phyloP scores from a whole-genome alignment of 2,888 invertebrate species.

The Dryococelus australis region DNA sequence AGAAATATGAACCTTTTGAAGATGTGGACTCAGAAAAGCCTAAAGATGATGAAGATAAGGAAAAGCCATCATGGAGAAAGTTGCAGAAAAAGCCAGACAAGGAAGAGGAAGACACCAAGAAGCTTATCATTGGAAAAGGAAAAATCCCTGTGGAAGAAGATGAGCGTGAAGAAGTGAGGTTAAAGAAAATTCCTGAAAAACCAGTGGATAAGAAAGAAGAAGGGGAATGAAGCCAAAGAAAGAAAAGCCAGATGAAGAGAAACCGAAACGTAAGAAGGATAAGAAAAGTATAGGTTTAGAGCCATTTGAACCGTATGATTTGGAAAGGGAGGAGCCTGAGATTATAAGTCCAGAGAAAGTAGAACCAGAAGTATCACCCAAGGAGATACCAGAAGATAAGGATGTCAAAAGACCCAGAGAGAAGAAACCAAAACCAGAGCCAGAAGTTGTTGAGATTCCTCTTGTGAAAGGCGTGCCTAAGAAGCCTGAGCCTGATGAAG shows the following conservation, averaged over 20 bases:
- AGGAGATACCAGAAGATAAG: background rate
- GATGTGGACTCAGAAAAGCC: slow-evolving; percentile 30
- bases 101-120: too few relatives aligned
- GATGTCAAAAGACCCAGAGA: slow-evolving; percentile 21
- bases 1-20: slow-evolving; percentile 16
- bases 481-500: slow-evolving; percentile 20
- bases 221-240: slow-evolving; percentile 35
- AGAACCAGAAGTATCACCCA: slow-evolving; percentile 39
- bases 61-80: slow-evolving; percentile 43
- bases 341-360: slow-evolving; percentile 41
- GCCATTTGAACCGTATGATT: slow-evolving; percentile 41
- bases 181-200: too few relatives aligned
- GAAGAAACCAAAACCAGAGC: slow-evolving; percentile 24
- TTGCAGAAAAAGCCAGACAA: slow-evolving; percentile 45
- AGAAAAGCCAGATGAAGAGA: slow-evolving; percentile 54
- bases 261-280: slow-evolving; percentile 53
- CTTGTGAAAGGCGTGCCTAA: slow-evolving; percentile 52
- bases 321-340: slow-evolving; percentile 42
- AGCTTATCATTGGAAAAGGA: too few relatives aligned
- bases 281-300: slow-evolving; percentile 49
- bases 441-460: slow-evolving; percentile 46
- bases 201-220: too few relatives aligned
- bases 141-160: too few relatives aligned
- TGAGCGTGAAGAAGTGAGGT: too few relatives aligned
- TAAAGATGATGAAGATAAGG: slow-evolving; percentile 49